Evolutionary conservation across 2,888 invertebrate species (phyloP).

Genomic region (Hesperia comma): DNA sequence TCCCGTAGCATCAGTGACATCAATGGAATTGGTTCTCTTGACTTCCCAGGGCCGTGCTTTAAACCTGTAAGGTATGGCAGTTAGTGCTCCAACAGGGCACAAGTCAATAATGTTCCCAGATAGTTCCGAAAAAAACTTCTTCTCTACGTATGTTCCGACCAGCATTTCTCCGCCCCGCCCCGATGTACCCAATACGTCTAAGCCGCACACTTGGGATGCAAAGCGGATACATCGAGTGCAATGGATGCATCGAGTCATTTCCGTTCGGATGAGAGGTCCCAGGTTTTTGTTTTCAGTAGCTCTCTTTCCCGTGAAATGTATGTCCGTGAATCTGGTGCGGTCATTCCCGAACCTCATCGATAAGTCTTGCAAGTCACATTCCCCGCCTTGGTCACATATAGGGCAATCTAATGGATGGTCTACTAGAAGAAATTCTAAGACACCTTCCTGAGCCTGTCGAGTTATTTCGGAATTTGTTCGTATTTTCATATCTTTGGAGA

Average conservation of each 20-base stretch:
- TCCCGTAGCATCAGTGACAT: constrained; percentile 75
- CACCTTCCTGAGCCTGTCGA: constrained; percentile 86
- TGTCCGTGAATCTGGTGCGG: constrained; percentile 95
- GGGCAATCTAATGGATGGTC: constrained; percentile 99
- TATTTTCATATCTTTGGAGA: constrained; percentile 97
- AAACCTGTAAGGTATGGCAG: constrained; percentile 97
- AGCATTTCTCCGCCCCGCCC: constrained; percentile 98
- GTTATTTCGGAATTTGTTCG: constrained; percentile 97
- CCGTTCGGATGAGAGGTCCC: constrained; percentile 97
- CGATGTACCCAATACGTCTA: constrained; percentile 96
- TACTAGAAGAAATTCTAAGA: constrained; percentile 98
- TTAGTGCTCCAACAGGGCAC: constrained; percentile 99
- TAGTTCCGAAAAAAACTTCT: constrained; percentile 97
- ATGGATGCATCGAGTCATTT: constrained; percentile 99
- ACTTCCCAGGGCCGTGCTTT: constrained; percentile 99
- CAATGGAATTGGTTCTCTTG: constrained; percentile 86
- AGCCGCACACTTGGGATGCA: constrained; percentile 98
- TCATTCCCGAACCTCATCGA: constrained; percentile 99
- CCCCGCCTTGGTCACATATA: constrained; percentile 99
- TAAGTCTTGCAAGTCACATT: constrained; percentile 97
- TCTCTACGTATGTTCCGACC: constrained; percentile 99
- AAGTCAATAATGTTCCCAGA: constrained; percentile 99
- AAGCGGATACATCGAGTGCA: constrained; percentile 99
- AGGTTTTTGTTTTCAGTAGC: constrained; percentile 99
- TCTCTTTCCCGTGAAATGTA: constrained; percentile 93